Percentiles rank a stretch among this genome's conserved stretches.
These are phyloP conservation scores for Syrista parreyssii DNA, from an alignment of 2,888 invertebrate species.

Conservation along the genomic window DNA sequence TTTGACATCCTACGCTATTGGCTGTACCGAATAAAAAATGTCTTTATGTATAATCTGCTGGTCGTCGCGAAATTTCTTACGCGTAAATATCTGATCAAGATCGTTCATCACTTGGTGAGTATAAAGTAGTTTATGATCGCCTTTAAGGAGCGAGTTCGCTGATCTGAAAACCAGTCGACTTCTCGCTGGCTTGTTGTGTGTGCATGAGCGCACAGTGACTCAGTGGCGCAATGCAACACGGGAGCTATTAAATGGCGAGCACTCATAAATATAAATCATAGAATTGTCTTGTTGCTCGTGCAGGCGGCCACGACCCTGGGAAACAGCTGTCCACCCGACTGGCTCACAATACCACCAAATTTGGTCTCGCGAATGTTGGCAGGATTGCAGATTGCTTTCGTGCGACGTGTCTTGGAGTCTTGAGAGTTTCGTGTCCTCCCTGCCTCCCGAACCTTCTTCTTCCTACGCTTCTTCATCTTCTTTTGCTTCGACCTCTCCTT, in stretches of 20 bases:
- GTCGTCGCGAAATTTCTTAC: background rate
- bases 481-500: background rate
- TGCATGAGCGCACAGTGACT: conserved; percentile 30
- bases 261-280: conserved; percentile 63
- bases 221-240: conserved; percentile 35
- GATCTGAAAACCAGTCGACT: conserved; percentile 20
- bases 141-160: conserved; percentile 31
- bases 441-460: background rate
- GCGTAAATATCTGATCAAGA: conserved; percentile 43
- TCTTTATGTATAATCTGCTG: background rate
- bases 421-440: background rate
- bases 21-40: background rate
- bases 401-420: conserved; percentile 27
- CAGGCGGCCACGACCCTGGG: conserved; percentile 40
- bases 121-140: conserved; percentile 44
- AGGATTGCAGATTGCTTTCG: conserved; percentile 41
- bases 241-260: conserved; percentile 58
- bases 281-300: conserved; percentile 54
- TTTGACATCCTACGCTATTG: background rate
- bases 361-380: conserved; percentile 48
- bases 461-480: background rate
- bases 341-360: conserved; percentile 48
- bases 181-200: conserved; percentile 21
- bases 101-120: conserved; percentile 37
- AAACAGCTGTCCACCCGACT: conserved; percentile 54